A percentile compares a stretch with the other conserved stretches of the same genome.
Evolutionary conservation across 2,888 invertebrate species (phyloP).

Genomic region (Clostera curtula): DNA sequence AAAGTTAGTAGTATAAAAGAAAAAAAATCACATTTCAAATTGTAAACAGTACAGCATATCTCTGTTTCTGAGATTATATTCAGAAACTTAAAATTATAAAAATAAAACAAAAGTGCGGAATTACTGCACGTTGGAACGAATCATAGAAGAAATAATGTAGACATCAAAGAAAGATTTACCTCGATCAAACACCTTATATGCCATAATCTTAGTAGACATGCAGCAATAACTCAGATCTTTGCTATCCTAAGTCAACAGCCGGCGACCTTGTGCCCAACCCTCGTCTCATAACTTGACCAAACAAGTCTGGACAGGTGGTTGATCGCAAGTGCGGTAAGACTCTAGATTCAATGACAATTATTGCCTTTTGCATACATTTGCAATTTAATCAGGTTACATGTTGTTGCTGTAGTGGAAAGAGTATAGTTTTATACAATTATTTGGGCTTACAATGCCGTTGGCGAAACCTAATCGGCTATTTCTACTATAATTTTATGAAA

Average conservation of each 20-base stretch:
- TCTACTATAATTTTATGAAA: too few relatives aligned
- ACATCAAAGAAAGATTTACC: too few relatives aligned
- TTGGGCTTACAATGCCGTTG: too few relatives aligned
- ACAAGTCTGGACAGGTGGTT: conserved; percentile 1
- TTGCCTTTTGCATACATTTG: not conserved
- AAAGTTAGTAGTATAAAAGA: too few relatives aligned
- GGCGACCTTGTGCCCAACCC: conserved; percentile 2
- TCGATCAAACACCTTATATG: too few relatives aligned
- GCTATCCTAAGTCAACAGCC: conserved; percentile 3
- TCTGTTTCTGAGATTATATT: not conserved
- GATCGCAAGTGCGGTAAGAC: conserved; percentile 3
- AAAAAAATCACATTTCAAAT: too few relatives aligned
- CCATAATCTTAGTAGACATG: too few relatives aligned
- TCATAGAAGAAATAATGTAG: too few relatives aligned
- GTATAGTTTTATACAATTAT: too few relatives aligned
- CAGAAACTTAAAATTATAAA: not conserved
- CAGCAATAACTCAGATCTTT: not conserved
- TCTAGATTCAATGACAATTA: not conserved
- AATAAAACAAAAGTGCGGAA: not conserved
- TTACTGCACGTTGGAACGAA: not conserved
- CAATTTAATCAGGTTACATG: not conserved
- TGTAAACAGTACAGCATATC: too few relatives aligned
- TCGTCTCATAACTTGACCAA: conserved; percentile 4
- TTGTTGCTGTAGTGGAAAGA: too few relatives aligned
- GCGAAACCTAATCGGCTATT: too few relatives aligned